phyloP scores from a whole-genome alignment of 2,888 invertebrate species.

The Hirudinaria manillensis region DNA sequence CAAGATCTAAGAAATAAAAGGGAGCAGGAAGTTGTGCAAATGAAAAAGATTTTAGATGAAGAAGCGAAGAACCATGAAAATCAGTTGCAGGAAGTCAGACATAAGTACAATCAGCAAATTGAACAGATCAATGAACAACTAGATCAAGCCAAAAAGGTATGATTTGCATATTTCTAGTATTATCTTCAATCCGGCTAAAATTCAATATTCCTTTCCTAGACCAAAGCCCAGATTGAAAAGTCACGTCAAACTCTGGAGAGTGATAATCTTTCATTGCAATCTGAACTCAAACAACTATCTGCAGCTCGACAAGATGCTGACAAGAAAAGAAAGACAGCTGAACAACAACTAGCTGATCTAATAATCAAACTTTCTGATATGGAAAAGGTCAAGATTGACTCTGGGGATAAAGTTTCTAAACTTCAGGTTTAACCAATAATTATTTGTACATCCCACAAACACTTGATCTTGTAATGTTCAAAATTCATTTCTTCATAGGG shows the following conservation, averaged over 20 bases:
- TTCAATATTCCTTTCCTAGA: conserved; percentile 45
- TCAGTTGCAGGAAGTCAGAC: conserved; percentile 76
- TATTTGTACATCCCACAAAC: neutral
- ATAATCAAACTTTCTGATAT: conserved; percentile 62
- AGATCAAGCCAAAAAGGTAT: conserved; percentile 67
- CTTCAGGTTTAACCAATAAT: conserved; percentile 56
- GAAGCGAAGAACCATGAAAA: conserved; percentile 79
- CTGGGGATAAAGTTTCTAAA: conserved; percentile 75
- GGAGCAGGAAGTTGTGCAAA: conserved; percentile 83
- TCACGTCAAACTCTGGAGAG: conserved; percentile 80
- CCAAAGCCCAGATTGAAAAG: conserved; percentile 81
- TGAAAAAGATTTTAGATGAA: conserved; percentile 87
- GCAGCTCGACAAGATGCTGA: conserved; percentile 88
- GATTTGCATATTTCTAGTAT: neutral
- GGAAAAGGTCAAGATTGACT: conserved; percentile 63
- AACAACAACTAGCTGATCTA: conserved; percentile 63
- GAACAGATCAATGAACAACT: conserved; percentile 83
- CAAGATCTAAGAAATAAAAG: conserved; percentile 83
- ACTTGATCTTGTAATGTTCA: no score
- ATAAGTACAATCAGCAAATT: conserved; percentile 84
- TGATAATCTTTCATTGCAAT: conserved; percentile 87
- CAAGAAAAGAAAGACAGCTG: conserved; percentile 86
- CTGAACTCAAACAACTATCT: conserved; percentile 79
- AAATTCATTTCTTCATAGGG: conserved; percentile 49
- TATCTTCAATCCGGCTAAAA: neutral